phyloP scores from a whole-genome alignment of 1,140 invertebrate genomes.

The Geopemphigus sp. region DNA sequence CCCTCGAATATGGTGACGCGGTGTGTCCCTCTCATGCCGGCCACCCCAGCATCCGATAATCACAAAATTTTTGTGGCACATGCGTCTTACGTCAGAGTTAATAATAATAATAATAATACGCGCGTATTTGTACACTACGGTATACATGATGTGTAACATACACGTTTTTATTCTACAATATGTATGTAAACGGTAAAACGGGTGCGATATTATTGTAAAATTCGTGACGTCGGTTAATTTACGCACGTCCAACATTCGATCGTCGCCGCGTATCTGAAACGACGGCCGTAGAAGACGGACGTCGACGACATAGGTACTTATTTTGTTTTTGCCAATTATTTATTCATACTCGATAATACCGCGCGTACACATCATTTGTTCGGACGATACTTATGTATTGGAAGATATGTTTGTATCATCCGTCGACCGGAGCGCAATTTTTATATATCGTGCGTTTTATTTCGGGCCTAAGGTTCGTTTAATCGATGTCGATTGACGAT shows the following conservation, averaged over 20 bases:
- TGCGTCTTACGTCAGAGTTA: background rate
- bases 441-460: background rate
- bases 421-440: background rate
- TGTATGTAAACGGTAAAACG: background rate
- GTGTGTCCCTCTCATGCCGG: background rate
- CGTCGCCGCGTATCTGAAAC: too few relatives aligned
- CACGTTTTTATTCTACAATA: background rate
- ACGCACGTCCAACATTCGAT: too few relatives aligned
- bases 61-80: constrained; percentile 32
- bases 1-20: background rate
- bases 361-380: too few relatives aligned
- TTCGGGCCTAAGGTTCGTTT: background rate
- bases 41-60: constrained; percentile 44
- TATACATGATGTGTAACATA: background rate
- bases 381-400: background rate
- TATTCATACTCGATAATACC: background rate
- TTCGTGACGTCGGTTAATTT: background rate
- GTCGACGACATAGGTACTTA: too few relatives aligned
- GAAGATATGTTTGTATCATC: background rate
- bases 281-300: too few relatives aligned
- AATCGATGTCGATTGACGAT: background rate
- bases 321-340: background rate
- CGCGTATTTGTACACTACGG: background rate
- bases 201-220: background rate
- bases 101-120: background rate